These are phyloP conservation scores for Otolemur garnettii DNA, from an alignment of 2,113 vertebrate species.

Conservation along the genomic window DNA sequence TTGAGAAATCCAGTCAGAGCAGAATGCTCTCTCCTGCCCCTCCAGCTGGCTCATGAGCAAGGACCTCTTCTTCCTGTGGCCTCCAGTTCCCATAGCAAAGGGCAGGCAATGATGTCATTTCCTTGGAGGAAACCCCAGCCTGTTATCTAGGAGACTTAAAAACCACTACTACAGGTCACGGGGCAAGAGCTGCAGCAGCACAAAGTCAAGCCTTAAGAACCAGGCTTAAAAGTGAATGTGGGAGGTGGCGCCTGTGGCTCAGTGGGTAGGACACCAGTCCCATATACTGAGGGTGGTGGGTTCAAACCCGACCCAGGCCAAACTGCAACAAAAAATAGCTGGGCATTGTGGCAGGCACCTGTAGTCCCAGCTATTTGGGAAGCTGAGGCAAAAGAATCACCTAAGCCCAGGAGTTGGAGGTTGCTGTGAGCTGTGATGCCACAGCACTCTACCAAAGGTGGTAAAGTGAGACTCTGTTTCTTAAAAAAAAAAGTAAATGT, in stretches of 20 bases:
- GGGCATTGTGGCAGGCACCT: too few relatives aligned
- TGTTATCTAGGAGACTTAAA: neutral
- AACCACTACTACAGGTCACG: neutral
- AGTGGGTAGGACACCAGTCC: too few relatives aligned
- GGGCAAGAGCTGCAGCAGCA: neutral
- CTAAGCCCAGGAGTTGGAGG: too few relatives aligned
- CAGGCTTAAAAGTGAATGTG: neutral
- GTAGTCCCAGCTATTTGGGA: too few relatives aligned
- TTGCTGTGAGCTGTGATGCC: too few relatives aligned
- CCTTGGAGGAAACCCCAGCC: neutral
- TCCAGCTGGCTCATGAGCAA: neutral
- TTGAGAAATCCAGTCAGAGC: neutral
- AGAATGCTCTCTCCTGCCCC: neutral
- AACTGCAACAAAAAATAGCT: too few relatives aligned
- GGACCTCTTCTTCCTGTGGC: neutral
- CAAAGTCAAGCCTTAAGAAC: neutral
- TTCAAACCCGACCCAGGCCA: too few relatives aligned
- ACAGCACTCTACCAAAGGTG: too few relatives aligned
- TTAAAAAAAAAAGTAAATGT: neutral
- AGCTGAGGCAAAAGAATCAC: too few relatives aligned
- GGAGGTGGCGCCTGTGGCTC: too few relatives aligned
- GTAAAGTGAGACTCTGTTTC: too few relatives aligned
- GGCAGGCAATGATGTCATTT: neutral
- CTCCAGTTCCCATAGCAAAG: neutral
- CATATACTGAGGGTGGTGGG: too few relatives aligned